Base-by-base conservation (phyloP, 2,888 invertebrate genomes). In the Eilema sororculum region DNA sequence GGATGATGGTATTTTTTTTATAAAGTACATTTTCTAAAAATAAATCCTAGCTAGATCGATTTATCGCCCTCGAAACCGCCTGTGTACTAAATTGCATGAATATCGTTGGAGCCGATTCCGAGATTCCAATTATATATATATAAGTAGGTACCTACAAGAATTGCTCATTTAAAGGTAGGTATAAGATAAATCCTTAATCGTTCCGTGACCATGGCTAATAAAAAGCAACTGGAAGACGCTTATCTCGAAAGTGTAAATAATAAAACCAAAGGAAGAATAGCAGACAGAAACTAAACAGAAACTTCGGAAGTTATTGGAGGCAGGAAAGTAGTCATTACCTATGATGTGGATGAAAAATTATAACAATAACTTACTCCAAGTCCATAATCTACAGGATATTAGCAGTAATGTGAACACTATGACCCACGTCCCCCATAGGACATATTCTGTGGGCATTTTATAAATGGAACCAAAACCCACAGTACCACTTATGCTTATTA, bases 391-490 rank as follows among this genome's bases (percentile, higher is more conserved):
- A 33, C 33, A 65, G 20, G 65, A 16, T 16, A 57, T 16, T 22
- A 65, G 10, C 5, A 65, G 33, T 5, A 65, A 10, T 10, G 57
- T 24, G 20, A 57, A 37, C 57, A 57, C 33, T 22, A 65, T 16
- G 16, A 65, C 24, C 57, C 30, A 57, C 8, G 33, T 56, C 20
- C 24, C 56, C 65, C 65, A 65, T 16, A 65, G 22, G 30, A 24
- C 13, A 57, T 65, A 65, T 22, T 37, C 65, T 2, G 20, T 52
- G 30, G 22, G 3, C 65, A 65, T 65, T 65, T 65, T 24, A 30
- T 20, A 33, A 37, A 24, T 57, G 30, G 24, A 9, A 57, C 1
- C 28, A 16, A 12, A 57, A 16, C 5, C 6, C 25, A n/a, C 64
- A 22, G 25, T 13, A 52, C 64, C 41, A 52, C 41, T 62, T 16